phyloP scores from a whole-genome alignment of 2,113 vertebrate species.

The Riparia riparia region DNA sequence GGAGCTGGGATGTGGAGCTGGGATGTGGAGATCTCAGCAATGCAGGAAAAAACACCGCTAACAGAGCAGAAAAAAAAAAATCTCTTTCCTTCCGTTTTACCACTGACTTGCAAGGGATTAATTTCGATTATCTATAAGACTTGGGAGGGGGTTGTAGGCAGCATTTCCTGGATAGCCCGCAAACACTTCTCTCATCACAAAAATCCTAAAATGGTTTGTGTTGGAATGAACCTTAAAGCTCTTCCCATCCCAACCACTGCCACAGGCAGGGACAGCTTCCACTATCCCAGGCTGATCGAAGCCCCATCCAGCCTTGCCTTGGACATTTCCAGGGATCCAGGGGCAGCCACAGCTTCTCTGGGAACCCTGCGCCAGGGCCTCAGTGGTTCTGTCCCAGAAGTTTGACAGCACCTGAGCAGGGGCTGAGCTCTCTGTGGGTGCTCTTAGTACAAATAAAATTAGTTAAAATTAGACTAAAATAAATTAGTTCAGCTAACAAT shows the following conservation, averaged over 20 bases:
- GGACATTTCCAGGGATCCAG: neutral
- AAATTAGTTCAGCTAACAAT: neutral
- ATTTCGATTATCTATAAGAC: neutral
- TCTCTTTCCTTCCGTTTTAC: neutral
- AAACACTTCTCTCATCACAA: neutral
- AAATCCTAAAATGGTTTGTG: neutral
- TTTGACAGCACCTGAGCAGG: neutral
- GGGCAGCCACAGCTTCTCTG: neutral
- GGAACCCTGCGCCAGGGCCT: fast-evolving
- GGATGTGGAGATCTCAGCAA: neutral
- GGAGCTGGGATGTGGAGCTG: neutral
- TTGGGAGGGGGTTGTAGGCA: neutral
- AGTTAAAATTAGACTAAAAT: neutral
- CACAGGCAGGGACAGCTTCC: neutral
- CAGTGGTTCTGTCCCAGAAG: neutral
- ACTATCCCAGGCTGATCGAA: fast-evolving
- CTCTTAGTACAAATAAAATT: neutral
- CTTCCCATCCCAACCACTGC: fast-evolving
- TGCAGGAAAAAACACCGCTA: fast-evolving
- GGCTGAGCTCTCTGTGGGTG: neutral
- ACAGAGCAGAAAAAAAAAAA: neutral
- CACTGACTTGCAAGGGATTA: neutral
- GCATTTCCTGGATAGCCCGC: neutral
- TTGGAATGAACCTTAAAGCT: neutral
- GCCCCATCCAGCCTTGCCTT: fast-evolving